Evolutionary conservation across 2,797 vertebrate species (phyloP), one percentile per base, ranked within the genome.

Genomic region (Siniperca undulata): DNA sequence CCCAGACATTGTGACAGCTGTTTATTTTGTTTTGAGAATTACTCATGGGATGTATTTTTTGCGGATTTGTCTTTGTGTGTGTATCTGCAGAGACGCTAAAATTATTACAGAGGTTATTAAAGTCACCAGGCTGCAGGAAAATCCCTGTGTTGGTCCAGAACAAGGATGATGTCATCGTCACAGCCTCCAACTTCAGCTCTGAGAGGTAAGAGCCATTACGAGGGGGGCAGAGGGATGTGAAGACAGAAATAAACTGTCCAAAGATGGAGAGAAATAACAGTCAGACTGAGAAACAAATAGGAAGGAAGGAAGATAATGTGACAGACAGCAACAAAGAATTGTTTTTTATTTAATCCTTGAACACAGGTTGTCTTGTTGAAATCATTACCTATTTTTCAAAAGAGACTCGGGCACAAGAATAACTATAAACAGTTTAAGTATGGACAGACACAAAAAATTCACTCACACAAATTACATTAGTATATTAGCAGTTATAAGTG

Each of bases 61-160:
- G 55, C 2, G 19, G 12, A 22, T 65, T 24, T 65, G 19, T 36
- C 1, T 64, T 9, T 60, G 40, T 79, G 8, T 77, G 4, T 69
- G 52, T 34, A 13, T 70, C 16, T 46, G 20, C 95, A 99, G 98
- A 99, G 95, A 99, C 98, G 0, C 91, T 99, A 77, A 99, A 99
- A 94, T 95, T 99, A 81, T 92, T 99, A 75, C 98, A 99, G 94
- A 96, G 98, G 93, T 94, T 99, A 86, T 95, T 99, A 81, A 99
- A 99, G 95, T 99, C 98, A 0, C 98, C 98, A 7, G 98, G 98
- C 85, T 99, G 98, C 94, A 96, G 98, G 89, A 99, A 99, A 94
- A 99, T 99, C 90, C 98, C 98, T 0, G 98, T 99, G 65, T 93
- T 99, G 93, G 98, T 99, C 77, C 98, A 99, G 95, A 99, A 97